phyloP scores from a whole-genome alignment of 2,797 vertebrate genomes.

The Pipistrellus pipistrellus region DNA sequence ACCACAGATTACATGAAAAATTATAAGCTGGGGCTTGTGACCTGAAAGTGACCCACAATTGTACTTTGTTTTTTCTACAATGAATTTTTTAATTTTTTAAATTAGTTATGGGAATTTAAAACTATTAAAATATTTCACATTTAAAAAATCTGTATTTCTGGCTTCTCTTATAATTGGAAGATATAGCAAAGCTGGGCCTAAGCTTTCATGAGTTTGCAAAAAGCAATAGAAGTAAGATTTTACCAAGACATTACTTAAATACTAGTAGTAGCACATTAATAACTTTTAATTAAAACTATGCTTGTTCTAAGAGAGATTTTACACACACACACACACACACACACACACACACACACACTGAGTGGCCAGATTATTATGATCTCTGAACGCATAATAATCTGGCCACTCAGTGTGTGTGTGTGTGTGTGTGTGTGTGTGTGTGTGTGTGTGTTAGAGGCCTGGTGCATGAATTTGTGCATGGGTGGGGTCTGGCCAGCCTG shows the following conservation, averaged over 20 bases:
- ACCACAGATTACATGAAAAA: neutral
- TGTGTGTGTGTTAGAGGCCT: too few species aligned
- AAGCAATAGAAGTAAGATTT: slow-evolving; percentile 1
- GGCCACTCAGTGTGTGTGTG: too few species aligned
- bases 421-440: too few species aligned
- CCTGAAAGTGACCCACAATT: neutral
- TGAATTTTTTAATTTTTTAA: neutral
- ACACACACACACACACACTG: too few species aligned
- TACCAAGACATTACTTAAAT: neutral
- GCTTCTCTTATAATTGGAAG: slow-evolving; percentile 38
- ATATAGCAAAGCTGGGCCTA: neutral
- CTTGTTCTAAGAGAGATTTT: neutral
- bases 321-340: too few species aligned
- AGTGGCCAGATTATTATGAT: too few species aligned
- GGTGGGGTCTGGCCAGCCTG: too few species aligned
- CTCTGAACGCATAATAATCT: too few species aligned
- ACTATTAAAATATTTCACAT: neutral
- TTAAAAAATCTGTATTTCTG: slow-evolving; percentile 33
- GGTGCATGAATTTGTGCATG: too few species aligned
- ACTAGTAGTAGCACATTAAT: neutral
- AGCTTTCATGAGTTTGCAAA: slow-evolving; percentile 35
- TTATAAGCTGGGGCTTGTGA: neutral
- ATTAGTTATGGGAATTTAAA: slow-evolving; percentile 28
- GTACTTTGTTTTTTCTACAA: neutral
- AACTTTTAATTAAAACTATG: slow-evolving; percentile 39